phyloP scores from a whole-genome alignment of 2,888 invertebrate genomes.

The Eupithecia exiguata region DNA sequence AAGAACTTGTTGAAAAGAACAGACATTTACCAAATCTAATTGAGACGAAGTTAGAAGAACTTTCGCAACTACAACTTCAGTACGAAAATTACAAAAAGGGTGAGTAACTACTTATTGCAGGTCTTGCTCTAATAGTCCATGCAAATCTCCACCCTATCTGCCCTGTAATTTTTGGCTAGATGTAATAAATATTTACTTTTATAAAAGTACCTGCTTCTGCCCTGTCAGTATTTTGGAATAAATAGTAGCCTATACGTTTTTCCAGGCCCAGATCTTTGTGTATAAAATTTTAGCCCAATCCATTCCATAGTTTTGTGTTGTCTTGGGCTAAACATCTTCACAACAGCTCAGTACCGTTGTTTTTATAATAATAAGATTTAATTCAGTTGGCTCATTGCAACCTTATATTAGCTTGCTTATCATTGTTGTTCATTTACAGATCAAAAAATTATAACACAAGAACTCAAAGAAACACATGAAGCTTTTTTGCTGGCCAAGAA shows the following conservation, averaged over 20 bases:
- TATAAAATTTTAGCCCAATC: background rate
- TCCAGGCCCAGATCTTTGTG: background rate
- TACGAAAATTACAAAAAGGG: slow-evolving; percentile 72
- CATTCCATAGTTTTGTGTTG: background rate
- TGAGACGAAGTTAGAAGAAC: slow-evolving; percentile 60
- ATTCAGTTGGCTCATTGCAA: background rate
- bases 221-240: background rate
- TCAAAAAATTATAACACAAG: slow-evolving; percentile 68
- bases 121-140: background rate
- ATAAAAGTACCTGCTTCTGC: too few species aligned
- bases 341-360: too few species aligned
- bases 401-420: background rate
- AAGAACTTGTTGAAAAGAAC: slow-evolving; percentile 61
- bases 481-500: slow-evolving; percentile 78
- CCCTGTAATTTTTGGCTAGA: background rate
- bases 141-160: background rate
- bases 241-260: background rate
- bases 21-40: slow-evolving; percentile 63
- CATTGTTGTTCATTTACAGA: slow-evolving; percentile 53
- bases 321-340: background rate
- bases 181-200: too few species aligned
- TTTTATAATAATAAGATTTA: background rate
- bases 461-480: slow-evolving; percentile 78
- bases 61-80: slow-evolving; percentile 58
- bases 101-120: slow-evolving; percentile 31